Percentiles rank a stretch among this genome's conserved stretches.
phyloP scores from a whole-genome alignment of 2,888 invertebrate genomes.

The Acanthoscelides obtectus region DNA sequence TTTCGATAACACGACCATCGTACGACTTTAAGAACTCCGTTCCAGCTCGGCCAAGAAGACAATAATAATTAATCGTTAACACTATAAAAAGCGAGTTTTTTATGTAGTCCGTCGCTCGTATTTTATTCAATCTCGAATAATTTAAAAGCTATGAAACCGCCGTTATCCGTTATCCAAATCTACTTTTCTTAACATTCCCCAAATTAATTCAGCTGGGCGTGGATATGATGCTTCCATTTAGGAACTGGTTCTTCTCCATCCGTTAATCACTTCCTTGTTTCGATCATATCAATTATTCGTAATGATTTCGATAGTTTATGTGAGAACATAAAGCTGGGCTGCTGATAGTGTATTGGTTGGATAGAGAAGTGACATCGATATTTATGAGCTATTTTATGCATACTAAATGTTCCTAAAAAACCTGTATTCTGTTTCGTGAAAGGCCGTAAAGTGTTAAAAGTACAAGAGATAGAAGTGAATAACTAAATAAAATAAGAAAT shows the following conservation, averaged over 20 bases:
- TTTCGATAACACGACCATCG: background rate
- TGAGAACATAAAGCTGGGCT: background rate
- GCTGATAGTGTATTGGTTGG: background rate
- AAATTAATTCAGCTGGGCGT: background rate
- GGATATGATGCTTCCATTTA: background rate
- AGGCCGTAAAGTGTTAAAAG: too few relatives aligned
- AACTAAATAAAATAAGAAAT: too few relatives aligned
- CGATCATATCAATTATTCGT: background rate
- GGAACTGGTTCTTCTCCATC: background rate
- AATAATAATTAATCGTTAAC: background rate
- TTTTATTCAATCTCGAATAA: background rate
- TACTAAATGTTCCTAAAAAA: too few relatives aligned
- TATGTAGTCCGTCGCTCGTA: background rate
- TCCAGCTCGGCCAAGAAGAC: background rate
- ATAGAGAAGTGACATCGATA: background rate
- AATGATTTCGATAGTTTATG: background rate
- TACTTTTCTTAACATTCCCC: background rate
- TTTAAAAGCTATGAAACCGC: background rate
- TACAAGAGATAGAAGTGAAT: too few relatives aligned
- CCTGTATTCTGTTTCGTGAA: too few relatives aligned
- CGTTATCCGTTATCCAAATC: background rate
- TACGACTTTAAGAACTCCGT: background rate
- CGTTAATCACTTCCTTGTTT: background rate
- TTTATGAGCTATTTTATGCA: background rate
- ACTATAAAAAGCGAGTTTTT: background rate